Conservation (phyloP, 2,888 invertebrate genomes). For the Lydus trimaculatus region DNA sequence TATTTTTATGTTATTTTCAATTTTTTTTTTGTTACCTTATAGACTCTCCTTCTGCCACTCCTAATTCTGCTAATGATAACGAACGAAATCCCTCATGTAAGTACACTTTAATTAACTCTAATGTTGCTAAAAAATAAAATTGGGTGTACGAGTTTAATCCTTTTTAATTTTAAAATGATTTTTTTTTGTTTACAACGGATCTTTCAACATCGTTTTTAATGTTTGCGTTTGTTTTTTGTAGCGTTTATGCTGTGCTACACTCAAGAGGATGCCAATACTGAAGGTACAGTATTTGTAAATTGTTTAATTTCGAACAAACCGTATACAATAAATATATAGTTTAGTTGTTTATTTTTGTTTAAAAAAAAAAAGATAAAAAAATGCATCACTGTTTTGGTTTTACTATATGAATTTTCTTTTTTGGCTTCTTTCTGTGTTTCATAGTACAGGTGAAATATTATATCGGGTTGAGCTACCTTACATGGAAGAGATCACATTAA, state of each 20-base stretch:
- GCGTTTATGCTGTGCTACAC: slow-evolving; percentile 96
- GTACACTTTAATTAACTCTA: slow-evolving; percentile 47
- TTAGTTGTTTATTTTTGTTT: slow-evolving; percentile 13
- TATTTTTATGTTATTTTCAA: slow-evolving; percentile 37
- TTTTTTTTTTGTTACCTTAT: slow-evolving; percentile 55
- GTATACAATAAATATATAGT: background rate
- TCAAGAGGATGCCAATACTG: slow-evolving; percentile 88
- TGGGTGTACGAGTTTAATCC: slow-evolving; percentile 12
- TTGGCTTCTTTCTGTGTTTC: slow-evolving; percentile 64
- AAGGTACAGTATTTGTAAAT: slow-evolving; percentile 70
- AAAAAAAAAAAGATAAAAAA: slow-evolving; percentile 22
- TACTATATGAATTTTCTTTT: slow-evolving; percentile 60
- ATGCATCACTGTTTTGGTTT: slow-evolving; percentile 52
- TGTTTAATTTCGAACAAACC: background rate
- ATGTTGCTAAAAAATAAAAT: slow-evolving; percentile 14
- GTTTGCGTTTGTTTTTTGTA: slow-evolving; percentile 67
- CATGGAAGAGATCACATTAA: slow-evolving; percentile 93
- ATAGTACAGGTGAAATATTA: slow-evolving; percentile 84
- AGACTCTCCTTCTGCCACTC: slow-evolving; percentile 58
- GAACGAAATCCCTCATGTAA: slow-evolving; percentile 59
- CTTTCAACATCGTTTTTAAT: background rate
- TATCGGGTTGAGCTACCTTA: slow-evolving; percentile 92
- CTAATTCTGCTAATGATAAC: slow-evolving; percentile 58
- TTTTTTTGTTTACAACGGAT: background rate
- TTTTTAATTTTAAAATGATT: background rate